These are phyloP conservation scores for Drosophila chauvacae DNA, from an alignment of 1,140 invertebrate species.

Conservation along the genomic window DNA sequence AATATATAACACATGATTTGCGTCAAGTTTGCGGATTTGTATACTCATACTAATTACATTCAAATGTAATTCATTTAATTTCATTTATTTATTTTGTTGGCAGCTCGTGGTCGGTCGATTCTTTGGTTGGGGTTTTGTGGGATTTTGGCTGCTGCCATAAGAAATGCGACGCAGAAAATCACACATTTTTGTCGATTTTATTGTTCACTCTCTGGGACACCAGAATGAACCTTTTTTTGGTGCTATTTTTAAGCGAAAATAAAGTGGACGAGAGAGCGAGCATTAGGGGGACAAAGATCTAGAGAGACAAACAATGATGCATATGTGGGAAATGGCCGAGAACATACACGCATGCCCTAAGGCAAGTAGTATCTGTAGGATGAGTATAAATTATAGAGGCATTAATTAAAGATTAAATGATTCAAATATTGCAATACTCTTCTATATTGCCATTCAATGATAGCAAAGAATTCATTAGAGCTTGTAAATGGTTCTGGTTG, in stretches of 20 bases:
- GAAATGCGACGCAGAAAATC: conserved; percentile 53
- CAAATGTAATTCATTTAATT: conserved; percentile 59
- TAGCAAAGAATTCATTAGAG: neutral
- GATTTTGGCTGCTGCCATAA: conserved; percentile 26
- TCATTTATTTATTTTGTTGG: conserved; percentile 54
- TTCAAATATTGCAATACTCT: neutral
- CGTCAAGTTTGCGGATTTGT: conserved; percentile 27
- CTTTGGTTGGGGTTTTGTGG: conserved; percentile 6
- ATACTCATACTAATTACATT: conserved; percentile 60
- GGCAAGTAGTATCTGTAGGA: neutral
- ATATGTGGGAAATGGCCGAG: conserved; percentile 3
- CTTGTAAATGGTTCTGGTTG: neutral
- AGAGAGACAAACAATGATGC: neutral
- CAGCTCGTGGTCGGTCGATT: conserved; percentile 9
- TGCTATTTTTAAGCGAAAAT: conserved; percentile 50
- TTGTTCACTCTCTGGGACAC: conserved; percentile 31
- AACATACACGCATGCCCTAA: conserved; percentile 14
- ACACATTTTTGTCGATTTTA: conserved; percentile 41
- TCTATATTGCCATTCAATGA: neutral
- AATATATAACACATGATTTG: conserved; percentile 52
- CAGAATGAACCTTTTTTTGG: conserved; percentile 52
- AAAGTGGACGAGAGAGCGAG: conserved; percentile 6
- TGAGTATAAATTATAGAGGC: neutral
- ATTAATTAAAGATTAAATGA: neutral
- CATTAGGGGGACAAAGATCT: conserved; percentile 1